Evolutionary conservation across 2,113 vertebrate genomes (phyloP).

Genomic region (Pterophyllum scalare): DNA sequence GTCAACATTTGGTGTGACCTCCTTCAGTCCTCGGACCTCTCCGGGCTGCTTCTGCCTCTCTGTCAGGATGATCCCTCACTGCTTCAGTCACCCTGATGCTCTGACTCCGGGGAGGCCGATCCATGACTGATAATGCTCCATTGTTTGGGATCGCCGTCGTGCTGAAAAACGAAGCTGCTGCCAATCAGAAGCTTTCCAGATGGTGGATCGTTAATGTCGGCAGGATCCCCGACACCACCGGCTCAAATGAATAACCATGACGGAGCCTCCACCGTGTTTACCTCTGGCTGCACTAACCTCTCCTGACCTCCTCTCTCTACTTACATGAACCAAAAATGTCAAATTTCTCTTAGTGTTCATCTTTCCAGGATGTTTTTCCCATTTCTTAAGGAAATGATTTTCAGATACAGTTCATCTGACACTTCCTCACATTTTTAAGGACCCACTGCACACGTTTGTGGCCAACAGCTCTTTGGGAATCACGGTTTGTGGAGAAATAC

Average conservation of each 20-base stretch:
- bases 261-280: background rate
- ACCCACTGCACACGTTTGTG: no score
- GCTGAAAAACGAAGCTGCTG: background rate
- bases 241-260: background rate
- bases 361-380: background rate
- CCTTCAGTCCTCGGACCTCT: no score
- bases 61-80: no score
- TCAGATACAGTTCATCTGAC: no score
- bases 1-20: background rate
- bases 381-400: no score
- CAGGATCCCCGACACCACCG: background rate
- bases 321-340: no score
- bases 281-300: background rate
- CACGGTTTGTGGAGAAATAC: no score
- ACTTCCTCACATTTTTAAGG: no score
- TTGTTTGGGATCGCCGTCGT: background rate
- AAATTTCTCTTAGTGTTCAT: no score
- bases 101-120: background rate
- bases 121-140: accelerated
- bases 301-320: background rate
- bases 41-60: accelerated
- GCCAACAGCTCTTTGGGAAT: no score
- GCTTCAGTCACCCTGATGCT: background rate
- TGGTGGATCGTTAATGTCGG: background rate
- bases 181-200: background rate